These are phyloP conservation scores for Zaprionus taronus DNA, from an alignment of 1,140 invertebrate genomes.

Conservation along the genomic window DNA sequence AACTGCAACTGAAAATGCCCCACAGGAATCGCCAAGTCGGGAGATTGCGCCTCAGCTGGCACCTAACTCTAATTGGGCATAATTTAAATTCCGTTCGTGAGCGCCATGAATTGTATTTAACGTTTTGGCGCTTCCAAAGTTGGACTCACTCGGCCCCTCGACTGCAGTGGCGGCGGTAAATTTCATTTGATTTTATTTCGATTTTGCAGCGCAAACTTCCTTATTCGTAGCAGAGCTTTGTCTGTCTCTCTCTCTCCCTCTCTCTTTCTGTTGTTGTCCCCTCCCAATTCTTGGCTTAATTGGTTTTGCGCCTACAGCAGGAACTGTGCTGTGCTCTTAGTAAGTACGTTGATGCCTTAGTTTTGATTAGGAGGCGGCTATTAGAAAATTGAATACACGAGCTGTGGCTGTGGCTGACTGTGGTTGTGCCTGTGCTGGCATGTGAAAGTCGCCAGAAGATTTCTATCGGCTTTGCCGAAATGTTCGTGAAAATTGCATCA, in stretches of 20 bases:
- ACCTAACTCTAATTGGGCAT: conserved; percentile 83
- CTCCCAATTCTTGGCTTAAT: conserved; percentile 61
- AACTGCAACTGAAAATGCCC: conserved; percentile 51
- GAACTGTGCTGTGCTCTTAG: conserved; percentile 33
- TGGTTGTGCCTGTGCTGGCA: conserved; percentile 2
- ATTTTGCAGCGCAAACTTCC: conserved; percentile 65
- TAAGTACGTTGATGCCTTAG: conserved; percentile 68
- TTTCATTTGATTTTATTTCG: conserved; percentile 81
- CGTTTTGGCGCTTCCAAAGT: conserved; percentile 81
- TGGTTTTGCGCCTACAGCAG: conserved; percentile 76
- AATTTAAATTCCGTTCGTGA: conserved; percentile 82
- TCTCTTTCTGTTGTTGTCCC: neutral
- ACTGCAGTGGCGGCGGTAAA: conserved; percentile 65
- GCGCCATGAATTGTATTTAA: conserved; percentile 82
- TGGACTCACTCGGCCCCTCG: conserved; percentile 41
- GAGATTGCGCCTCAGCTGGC: conserved; percentile 54
- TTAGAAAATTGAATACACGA: conserved; percentile 78
- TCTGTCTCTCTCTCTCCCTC: neutral
- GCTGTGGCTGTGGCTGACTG: neutral
- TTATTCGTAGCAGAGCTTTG: conserved; percentile 58
- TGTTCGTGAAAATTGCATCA: conserved; percentile 32
- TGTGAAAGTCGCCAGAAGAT: conserved; percentile 58
- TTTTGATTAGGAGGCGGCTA: conserved; percentile 78
- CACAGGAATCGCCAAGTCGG: conserved; percentile 64
- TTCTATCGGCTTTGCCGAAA: conserved; percentile 6